A percentile compares a stretch with the other conserved stretches of the same genome.
These are phyloP conservation scores for Epirrita christyi DNA, from an alignment of 2,888 invertebrate genomes.

Conservation along the genomic window DNA sequence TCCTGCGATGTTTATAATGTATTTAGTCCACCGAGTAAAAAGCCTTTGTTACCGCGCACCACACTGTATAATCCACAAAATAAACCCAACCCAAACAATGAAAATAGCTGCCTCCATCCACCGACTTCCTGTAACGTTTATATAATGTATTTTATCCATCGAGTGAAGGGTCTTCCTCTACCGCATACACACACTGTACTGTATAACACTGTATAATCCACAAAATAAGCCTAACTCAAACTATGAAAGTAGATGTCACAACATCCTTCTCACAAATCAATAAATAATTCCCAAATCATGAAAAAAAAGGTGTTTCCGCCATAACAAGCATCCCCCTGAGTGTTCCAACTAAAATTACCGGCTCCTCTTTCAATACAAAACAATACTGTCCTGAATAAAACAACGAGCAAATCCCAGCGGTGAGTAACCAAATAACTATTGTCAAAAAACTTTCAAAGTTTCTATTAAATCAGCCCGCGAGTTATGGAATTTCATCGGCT, in stretches of 20 bases:
- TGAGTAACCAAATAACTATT: slow-evolving; percentile 18
- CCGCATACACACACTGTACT: too few relatives aligned
- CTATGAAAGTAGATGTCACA: background rate
- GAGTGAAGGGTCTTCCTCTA: too few relatives aligned
- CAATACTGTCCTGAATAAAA: slow-evolving; percentile 9
- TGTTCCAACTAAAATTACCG: slow-evolving; percentile 13
- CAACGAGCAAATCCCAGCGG: slow-evolving; percentile 19
- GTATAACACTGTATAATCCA: too few relatives aligned
- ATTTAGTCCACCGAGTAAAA: too few relatives aligned
- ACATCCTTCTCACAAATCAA: background rate
- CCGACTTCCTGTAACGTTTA: too few relatives aligned
- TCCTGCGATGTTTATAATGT: too few relatives aligned
- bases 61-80: too few relatives aligned
- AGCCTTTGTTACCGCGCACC: too few relatives aligned
- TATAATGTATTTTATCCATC: too few relatives aligned
- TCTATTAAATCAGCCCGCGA: slow-evolving; percentile 5
- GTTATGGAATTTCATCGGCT: slow-evolving; percentile 10
- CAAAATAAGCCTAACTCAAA: background rate
- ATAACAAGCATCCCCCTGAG: slow-evolving; percentile 21
- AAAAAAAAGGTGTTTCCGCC: slow-evolving; percentile 1
- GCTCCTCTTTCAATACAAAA: slow-evolving; percentile 6
- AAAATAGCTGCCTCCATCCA: too few relatives aligned
- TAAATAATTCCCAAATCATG: slow-evolving; percentile 2
- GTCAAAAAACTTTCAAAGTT: slow-evolving; percentile 25
- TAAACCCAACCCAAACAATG: too few relatives aligned